Base-by-base conservation (phyloP, 2,888 invertebrate species). In the Resseliella maxima region DNA sequence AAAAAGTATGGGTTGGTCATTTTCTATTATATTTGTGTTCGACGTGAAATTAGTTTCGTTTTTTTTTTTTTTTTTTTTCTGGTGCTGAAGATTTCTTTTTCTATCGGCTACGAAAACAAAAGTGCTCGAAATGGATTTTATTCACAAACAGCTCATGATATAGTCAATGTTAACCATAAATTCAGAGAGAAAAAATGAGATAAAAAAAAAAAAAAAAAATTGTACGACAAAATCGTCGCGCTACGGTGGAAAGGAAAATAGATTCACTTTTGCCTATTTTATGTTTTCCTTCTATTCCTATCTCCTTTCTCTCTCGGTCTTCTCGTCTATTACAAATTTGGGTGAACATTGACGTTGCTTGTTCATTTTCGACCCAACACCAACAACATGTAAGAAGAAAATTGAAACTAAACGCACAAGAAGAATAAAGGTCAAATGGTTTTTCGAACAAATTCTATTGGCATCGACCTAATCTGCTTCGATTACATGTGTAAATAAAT, bases 391-490 rank as follows among this genome's bases (percentile, higher is more conserved):
- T 10, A 21, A 15, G 50, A 12, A 21, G 2, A 15, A 50, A 12
- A 50, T 59, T n/a, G 27, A 24, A 59, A 59, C 24, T n/a, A n/a
- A 18, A 50, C 8, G 18, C 18, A 50, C 46, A 18, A 50, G 18
- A 50, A 18, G 46, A 50, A 45, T 5, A 45, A 27, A 59, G 59
- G 59, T 59, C 59, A 59, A n/a, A 59, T 59, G 24, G n/a, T 59
- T 24, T n/a, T 27, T 59, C 18, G 59, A 6, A 12, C 59, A 59
- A 59, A 24, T 24, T 59, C 21, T 59, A 59, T 72, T 31, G 59
- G 59, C n/a, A 59, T 6, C 46, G 3, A 59, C 72, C 72, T 72
- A 72, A 72, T 72, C 72, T 72, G 27, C 15, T 72, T 72, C 72
- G 5, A 15, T 31, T 31, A 3, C 59, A 72, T 72, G 72, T 72